phyloP scores from a whole-genome alignment of 2,113 vertebrate species.

The Turnix velox region DNA sequence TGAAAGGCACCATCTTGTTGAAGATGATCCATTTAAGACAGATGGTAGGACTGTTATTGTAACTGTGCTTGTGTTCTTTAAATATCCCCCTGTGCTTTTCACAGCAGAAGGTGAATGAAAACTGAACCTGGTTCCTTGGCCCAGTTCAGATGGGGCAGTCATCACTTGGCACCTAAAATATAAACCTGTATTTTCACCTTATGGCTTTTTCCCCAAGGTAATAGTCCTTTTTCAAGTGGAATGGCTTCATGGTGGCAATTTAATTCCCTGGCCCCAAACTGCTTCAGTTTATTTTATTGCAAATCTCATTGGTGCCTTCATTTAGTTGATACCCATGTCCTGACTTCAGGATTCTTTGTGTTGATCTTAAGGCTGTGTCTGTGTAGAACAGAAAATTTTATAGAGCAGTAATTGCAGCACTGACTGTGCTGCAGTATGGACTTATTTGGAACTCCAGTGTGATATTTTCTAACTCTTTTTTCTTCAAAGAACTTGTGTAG shows the following conservation, averaged over 20 bases:
- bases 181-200: not conserved
- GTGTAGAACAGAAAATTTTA: not conserved
- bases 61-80: not conserved
- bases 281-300: not conserved
- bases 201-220: not conserved
- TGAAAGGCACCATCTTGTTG: not conserved
- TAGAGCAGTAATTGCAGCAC: not conserved
- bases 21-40: slow-evolving; percentile 2
- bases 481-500: not conserved
- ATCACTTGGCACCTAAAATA: not conserved
- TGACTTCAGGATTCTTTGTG: not conserved
- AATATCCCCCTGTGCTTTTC: not conserved
- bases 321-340: not conserved
- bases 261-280: not conserved
- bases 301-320: not conserved
- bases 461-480: not conserved
- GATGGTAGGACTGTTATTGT: not conserved
- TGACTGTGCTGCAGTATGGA: not conserved
- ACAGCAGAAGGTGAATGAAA: not conserved
- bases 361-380: not conserved
- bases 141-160: not conserved
- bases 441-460: not conserved
- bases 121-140: not conserved
- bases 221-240: not conserved
- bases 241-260: not conserved